phyloP scores from a whole-genome alignment of 2,888 invertebrate species.

The Amphipoea lucens region DNA sequence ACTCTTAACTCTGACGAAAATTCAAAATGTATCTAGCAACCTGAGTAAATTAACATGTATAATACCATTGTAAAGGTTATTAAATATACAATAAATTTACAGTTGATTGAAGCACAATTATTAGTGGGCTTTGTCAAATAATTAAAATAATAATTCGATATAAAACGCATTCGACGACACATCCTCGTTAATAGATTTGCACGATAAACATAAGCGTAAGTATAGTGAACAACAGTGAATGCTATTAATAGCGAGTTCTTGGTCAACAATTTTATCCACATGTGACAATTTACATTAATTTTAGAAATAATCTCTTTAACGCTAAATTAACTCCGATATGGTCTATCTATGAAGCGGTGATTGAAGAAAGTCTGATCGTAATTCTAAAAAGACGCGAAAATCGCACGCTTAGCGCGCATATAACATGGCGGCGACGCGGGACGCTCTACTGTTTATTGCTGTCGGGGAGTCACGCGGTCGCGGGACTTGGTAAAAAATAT shows the following conservation, averaged over 20 bases:
- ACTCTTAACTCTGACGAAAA: constrained; percentile 81
- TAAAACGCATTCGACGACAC: constrained; percentile 78
- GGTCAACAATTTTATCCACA: constrained; percentile 82
- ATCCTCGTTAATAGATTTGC: constrained; percentile 79
- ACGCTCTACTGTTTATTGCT: constrained; percentile 54
- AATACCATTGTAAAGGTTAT: constrained; percentile 83
- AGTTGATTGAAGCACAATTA: constrained; percentile 85
- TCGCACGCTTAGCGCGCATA: constrained; percentile 52
- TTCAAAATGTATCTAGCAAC: constrained; percentile 86
- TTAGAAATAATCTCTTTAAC: constrained; percentile 75
- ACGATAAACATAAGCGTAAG: constrained; percentile 82
- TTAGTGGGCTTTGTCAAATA: constrained; percentile 81
- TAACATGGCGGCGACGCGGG: constrained; percentile 52
- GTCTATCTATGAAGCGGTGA: constrained; percentile 82
- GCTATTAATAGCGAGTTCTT: constrained; percentile 78
- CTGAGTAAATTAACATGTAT: constrained; percentile 87
- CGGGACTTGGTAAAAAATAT: constrained; percentile 62
- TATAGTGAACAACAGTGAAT: constrained; percentile 81
- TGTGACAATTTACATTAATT: constrained; percentile 80
- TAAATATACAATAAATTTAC: constrained; percentile 88
- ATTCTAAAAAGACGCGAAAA: constrained; percentile 71
- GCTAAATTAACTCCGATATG: constrained; percentile 78
- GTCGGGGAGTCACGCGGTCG: constrained; percentile 38
- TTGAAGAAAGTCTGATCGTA: constrained; percentile 72
- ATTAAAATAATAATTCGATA: constrained; percentile 80